A percentile compares a stretch with the other conserved stretches of the same genome.
Evolutionary conservation across 2,113 vertebrate species (phyloP).

Genomic region (Salvelinus namaycush): DNA sequence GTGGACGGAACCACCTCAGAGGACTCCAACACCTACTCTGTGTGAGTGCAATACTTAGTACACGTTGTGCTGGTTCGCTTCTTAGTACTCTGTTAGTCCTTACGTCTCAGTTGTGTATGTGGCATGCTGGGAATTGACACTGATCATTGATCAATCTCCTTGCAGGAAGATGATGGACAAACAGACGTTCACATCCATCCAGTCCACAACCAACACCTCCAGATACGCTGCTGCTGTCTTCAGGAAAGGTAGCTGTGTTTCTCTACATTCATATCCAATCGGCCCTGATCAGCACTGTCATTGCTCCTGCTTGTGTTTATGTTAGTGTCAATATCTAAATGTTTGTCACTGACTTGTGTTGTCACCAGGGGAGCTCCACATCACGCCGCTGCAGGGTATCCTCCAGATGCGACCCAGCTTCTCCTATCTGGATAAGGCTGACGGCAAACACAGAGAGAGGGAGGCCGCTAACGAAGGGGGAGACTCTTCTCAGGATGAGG

Average conservation of each 20-base stretch:
- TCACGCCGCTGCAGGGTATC: conserved; percentile 94
- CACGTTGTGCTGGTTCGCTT: not conserved
- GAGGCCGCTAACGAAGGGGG: conserved; percentile 95
- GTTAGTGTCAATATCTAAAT: not conserved
- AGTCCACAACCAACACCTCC: conserved; percentile 89
- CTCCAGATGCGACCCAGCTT: conserved; percentile 96
- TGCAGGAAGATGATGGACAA: conserved; percentile 97
- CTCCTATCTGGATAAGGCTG: conserved; percentile 94
- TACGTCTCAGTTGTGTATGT: no score
- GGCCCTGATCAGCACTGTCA: not conserved
- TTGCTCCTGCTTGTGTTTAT: not conserved
- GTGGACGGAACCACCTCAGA: conserved; percentile 87
- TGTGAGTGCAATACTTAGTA: conserved; percentile 71
- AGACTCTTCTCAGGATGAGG: conserved; percentile 97
- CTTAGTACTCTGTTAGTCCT: not conserved
- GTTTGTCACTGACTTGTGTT: not conserved
- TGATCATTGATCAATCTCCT: not conserved
- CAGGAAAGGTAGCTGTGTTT: conserved; percentile 82
- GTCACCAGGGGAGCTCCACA: conserved; percentile 88
- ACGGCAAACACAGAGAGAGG: conserved; percentile 90
- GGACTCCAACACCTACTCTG: conserved; percentile 88
- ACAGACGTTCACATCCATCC: conserved; percentile 92
- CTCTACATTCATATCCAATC: not conserved
- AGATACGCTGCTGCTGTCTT: conserved; percentile 94
- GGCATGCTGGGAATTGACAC: not conserved